Evolutionary conservation across 2,888 invertebrate genomes (phyloP), one percentile per base, ranked within the genome.

Genomic region (Harpalus rubripes): DNA sequence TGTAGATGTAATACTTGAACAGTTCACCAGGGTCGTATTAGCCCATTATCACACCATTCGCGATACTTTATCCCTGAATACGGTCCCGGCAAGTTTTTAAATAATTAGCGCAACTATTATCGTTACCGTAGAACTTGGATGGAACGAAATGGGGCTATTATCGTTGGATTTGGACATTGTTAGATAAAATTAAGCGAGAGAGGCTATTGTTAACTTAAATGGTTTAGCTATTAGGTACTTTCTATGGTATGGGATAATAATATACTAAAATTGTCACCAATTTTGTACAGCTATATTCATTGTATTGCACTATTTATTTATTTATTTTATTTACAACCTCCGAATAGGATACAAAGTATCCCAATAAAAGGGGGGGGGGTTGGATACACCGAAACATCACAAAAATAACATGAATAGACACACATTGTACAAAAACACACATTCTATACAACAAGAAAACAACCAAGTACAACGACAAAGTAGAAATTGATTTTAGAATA

Each of bases 1-100:
- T 80, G 80, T 32, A 80, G 80, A 80, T 80, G 61, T 80, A 80
- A 61, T 39, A 78, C 56, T 78, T 52, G 76, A 76, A 76, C 79
- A 8, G 79, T 59, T 59, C 32, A 79, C 79, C 80, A 59, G 59
- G 18, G 59, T n/a, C 61, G 80, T 61, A 61, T 59, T 44, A 41
- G 16, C 39, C 80, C 44, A 80, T 80, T 80, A 80, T 80, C 80
- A 61, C 15, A 41, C 61, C 44, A 18, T 80, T 41, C 39, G 15
- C 61, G 61, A 61, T 80, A 61, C 61, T 59, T 80, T 80, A 80
- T 80, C 16, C n/a, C 18, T 22, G 26, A 59, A 61, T 39, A 32
- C 18, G 61, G 4, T 10, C 22, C 41, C 44, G 12, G 18, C 10
- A 52, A 74, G 68, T 74, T 74, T 74, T 74, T 74, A 74, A 74